Base-by-base conservation (phyloP, 1,140 invertebrate species). In the roundworm (Caenorhabditis elegans) region DNA sequence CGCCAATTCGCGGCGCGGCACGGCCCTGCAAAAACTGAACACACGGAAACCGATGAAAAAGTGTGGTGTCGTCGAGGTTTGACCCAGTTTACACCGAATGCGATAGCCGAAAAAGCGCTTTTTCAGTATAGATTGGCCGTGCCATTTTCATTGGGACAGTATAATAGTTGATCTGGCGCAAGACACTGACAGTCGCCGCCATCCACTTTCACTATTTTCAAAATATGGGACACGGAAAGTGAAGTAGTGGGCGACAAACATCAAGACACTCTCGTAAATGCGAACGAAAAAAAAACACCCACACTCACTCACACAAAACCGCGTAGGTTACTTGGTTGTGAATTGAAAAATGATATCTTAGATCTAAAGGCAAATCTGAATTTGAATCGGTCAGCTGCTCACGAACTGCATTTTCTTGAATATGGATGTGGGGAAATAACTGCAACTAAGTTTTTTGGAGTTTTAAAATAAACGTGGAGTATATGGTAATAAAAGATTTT, bases 181-280 rank as follows among this genome's bases (percentile, higher is more conserved):
- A 70, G 60, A 39, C 60, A 70, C 60, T 70, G 60, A 70, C 60
- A 19, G 60, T 43, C 60, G 60, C 60, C 34, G 34, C 31, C 19
- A 39, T 22, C 22, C 17, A 11, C 53, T 22, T 70, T 70, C 34
- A 8, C 5, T 39, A 13, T 22, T 70, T 22, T 22, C 17, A 39
- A 70, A 60, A 70, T 22, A 70, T 70, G 60, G 31, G 34, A n/a
- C 34, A 17, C 60, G 34, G 60, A 70, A 70, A 70, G 60, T 70
- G 60, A 70, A 39, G 60, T 39, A 17, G 31, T 39, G 11, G 34
- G 19, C 13, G 60, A 39, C 34, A 34, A 28, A 22, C 13, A 60
- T 60, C 26, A 34, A 31, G 19, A 34, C 53, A 51, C 49, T 4
- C 22, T 10, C 49, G 19, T 13, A 24, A n/a, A n/a, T n/a, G 39